Base-by-base conservation (phyloP, 2,888 invertebrate genomes). In the Lamellibrachia satsuma region DNA sequence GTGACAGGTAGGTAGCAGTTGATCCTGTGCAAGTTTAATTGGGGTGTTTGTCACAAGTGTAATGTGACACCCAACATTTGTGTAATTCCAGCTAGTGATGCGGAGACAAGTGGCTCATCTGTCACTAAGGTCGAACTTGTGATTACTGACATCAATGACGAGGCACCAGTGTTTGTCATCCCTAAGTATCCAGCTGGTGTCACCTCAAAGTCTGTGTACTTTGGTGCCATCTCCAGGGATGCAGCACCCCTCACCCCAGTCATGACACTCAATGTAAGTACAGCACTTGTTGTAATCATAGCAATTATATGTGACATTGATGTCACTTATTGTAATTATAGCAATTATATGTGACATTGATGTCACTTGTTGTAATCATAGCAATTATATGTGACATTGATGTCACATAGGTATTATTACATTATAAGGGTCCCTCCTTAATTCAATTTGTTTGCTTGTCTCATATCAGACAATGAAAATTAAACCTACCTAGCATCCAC, bases 81-180 rank as follows among this genome's bases (percentile, higher is more conserved):
- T 60, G 75, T 75, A 15, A 75, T 75, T 75, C n/a, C 75, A 75
- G 75, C n/a, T 75, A 75, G 75, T 15, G 75, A 75, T 6, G 75
- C 15, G 75, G 75, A 75, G 75, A 22, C 22, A n/a, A 75, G 75
- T 75, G 92, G 52, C 7, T 92, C 90, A 15, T 52, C n/a, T 7
- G 90, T 52, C 51, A 90, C 93, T 27, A 92, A 97, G 95, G 97
- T 99, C 0, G 98, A 98, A 94, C 97, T 99, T 0, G 98, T 98
- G 94, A 98, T 99, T 0, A 97, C 97, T 0, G 99, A 99, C 96
- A 97, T 98, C 0, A 99, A 99, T 96, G 99, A 99, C 96, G 99
- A 99, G 96, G 97, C 97, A 0, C 99, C 99, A 0, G 97, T 97
- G 94, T 99, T 99, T 96, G 96, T 98, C 0, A 98, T 98, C 95